These are phyloP conservation scores for Scartelaos histophorus DNA, from an alignment of 2,113 vertebrate species.

Conservation along the genomic window DNA sequence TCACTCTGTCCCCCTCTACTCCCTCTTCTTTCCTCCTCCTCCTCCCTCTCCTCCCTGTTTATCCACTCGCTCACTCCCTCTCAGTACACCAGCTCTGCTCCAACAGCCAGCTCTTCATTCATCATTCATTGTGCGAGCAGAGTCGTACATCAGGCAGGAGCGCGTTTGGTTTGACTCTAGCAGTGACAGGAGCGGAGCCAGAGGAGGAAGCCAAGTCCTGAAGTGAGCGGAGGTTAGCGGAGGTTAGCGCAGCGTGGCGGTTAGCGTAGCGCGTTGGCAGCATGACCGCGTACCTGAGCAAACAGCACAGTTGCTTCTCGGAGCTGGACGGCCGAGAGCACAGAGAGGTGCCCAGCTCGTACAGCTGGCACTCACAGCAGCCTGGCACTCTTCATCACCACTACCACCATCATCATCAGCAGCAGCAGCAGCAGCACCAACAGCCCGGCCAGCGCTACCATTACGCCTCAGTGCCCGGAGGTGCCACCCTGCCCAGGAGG, in stretches of 20 bases:
- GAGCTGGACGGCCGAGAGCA: slow-evolving; percentile 70
- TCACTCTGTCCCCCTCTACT: slow-evolving; percentile 11
- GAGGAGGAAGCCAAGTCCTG: slow-evolving; percentile 17
- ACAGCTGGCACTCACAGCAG: slow-evolving; percentile 67
- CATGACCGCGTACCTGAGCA: slow-evolving; percentile 83
- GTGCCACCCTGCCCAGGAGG: slow-evolving; percentile 60
- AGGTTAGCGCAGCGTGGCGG: background rate
- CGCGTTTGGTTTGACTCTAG: slow-evolving; percentile 21
- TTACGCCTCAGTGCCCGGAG: slow-evolving; percentile 40
- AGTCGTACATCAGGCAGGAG: slow-evolving; percentile 39
- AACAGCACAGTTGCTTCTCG: slow-evolving; percentile 80
- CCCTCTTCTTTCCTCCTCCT: slow-evolving; percentile 4
- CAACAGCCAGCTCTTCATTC: slow-evolving; percentile 38
- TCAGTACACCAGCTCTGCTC: slow-evolving; percentile 27
- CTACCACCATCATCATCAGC: slow-evolving; percentile 20
- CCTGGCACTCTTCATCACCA: slow-evolving; percentile 26
- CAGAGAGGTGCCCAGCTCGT: slow-evolving; percentile 71
- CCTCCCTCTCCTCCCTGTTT: slow-evolving; percentile 31
- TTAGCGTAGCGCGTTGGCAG: slow-evolving; percentile 18
- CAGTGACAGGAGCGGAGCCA: slow-evolving; percentile 25
- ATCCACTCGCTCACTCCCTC: slow-evolving; percentile 18
- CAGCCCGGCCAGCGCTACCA: slow-evolving; percentile 58
- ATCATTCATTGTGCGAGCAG: slow-evolving; percentile 39
- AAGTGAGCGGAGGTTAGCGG: slow-evolving; percentile 24
- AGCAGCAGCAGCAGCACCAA: slow-evolving; percentile 11